Evolutionary conservation across 1,140 invertebrate species (phyloP).

Genomic region (Pantala flavescens): DNA sequence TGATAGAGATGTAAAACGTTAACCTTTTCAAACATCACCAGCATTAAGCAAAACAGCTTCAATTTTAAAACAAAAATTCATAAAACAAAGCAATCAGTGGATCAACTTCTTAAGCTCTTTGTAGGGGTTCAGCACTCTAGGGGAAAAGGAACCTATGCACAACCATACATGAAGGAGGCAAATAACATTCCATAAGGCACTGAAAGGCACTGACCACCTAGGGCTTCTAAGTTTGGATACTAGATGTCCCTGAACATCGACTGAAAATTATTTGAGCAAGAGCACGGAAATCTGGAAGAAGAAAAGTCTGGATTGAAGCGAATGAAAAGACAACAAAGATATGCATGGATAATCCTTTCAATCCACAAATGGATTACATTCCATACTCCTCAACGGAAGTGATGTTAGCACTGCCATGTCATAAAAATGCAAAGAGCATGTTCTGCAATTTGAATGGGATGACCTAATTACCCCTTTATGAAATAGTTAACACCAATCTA

Average conservation of each 20-base stretch:
- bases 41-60: not conserved
- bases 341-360: constrained; percentile 9
- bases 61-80: not conserved
- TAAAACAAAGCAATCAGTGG: not conserved
- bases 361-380: not conserved
- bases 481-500: too few species aligned
- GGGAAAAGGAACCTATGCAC: not conserved
- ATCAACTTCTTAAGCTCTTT: not conserved
- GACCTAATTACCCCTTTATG: too few species aligned
- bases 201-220: constrained; percentile 14
- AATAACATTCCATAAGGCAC: constrained; percentile 12
- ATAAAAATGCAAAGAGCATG: too few species aligned
- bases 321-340: constrained; percentile 3
- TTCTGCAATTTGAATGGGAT: too few species aligned
- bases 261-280: constrained; percentile 58
- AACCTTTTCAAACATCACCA: not conserved
- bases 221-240: constrained; percentile 8
- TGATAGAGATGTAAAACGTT: not conserved
- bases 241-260: constrained; percentile 31
- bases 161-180: not conserved
- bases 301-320: constrained; percentile 31
- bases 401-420: too few species aligned
- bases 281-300: constrained; percentile 61
- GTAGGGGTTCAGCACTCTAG: constrained; percentile 1
- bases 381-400: too few species aligned